These are phyloP conservation scores for Drosophila meridionalis DNA, from an alignment of 2,888 invertebrate species.

Conservation along the genomic window DNA sequence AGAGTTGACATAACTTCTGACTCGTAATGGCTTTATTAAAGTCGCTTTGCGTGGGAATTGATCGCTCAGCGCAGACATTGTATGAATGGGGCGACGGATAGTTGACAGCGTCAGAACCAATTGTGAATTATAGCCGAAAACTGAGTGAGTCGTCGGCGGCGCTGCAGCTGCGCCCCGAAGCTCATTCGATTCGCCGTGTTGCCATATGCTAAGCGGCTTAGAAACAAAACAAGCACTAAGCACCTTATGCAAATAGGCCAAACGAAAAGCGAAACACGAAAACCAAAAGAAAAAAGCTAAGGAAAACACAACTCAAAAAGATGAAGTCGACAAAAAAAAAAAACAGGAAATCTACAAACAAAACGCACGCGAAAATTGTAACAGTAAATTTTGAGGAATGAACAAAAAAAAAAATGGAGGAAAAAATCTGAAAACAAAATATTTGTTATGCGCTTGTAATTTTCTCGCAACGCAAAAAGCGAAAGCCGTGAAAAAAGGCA, in stretches of 20 bases:
- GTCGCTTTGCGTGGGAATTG: constrained; percentile 54
- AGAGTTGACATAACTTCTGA: constrained; percentile 38
- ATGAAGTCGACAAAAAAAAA: constrained; percentile 10
- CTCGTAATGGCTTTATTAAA: constrained; percentile 63
- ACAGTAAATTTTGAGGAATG: constrained; percentile 30
- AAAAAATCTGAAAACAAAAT: constrained; percentile 73
- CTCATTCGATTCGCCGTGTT: constrained; percentile 14
- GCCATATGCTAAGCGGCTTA: constrained; percentile 69
- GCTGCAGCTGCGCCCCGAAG: constrained; percentile 7
- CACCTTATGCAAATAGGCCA: constrained; percentile 74
- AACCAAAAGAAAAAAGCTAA: not conserved
- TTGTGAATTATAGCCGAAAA: constrained; percentile 32
- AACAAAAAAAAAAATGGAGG: constrained; percentile 16
- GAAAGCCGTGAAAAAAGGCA: constrained; percentile 55
- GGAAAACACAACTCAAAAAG: constrained; percentile 19
- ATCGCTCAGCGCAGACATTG: not conserved
- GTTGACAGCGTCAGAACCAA: constrained; percentile 18
- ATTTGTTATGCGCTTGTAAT: constrained; percentile 80
- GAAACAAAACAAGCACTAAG: constrained; percentile 54
- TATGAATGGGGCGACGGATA: not conserved
- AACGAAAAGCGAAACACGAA: not conserved
- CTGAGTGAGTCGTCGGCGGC: not conserved
- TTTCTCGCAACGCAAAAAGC: constrained; percentile 58
- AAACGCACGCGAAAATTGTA: constrained; percentile 53
- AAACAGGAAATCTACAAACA: constrained; percentile 16